A percentile compares a stretch with the other conserved stretches of the same genome.
Evolutionary conservation across 2,797 vertebrate genomes (phyloP).

Genomic region (Semotilus atromaculatus): DNA sequence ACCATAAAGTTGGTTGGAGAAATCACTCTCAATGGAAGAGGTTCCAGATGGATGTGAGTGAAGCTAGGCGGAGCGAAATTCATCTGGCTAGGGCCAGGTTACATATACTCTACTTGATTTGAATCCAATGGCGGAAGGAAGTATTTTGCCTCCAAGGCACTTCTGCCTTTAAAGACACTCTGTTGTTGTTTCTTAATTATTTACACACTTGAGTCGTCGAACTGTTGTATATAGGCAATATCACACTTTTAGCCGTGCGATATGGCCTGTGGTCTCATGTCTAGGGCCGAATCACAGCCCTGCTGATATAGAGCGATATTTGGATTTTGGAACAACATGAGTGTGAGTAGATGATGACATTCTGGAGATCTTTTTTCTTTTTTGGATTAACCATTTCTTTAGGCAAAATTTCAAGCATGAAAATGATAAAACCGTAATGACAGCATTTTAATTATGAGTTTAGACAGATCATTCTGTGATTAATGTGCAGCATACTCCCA

Average conservation of each 20-base stretch:
- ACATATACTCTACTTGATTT: not conserved
- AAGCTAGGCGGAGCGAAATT: no score
- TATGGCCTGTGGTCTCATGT: not conserved
- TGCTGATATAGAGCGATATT: not conserved
- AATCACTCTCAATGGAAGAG: no score
- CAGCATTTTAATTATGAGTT: constrained; percentile 19
- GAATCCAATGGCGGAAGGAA: not conserved
- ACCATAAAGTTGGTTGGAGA: no score
- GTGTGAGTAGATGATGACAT: not conserved
- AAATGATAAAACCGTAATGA: constrained; percentile 8
- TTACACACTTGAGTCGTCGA: not conserved
- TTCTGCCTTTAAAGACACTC: not conserved
- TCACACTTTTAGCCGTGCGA: not conserved
- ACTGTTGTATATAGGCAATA: not conserved
- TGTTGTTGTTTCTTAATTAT: not conserved
- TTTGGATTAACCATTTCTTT: not conserved
- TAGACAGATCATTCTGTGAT: constrained; percentile 24
- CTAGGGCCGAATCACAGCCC: not conserved
- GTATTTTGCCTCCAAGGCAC: no score
- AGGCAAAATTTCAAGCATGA: constrained; percentile 1
- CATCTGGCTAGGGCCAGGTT: no score
- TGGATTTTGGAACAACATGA: not conserved
- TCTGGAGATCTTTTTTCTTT: not conserved
- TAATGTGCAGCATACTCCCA: constrained; percentile 1
- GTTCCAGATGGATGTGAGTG: no score